A percentile compares a stretch with the other conserved stretches of the same genome.
Evolutionary conservation across 2,113 vertebrate genomes (phyloP).

Genomic region (Ctenodactylus gundi): DNA sequence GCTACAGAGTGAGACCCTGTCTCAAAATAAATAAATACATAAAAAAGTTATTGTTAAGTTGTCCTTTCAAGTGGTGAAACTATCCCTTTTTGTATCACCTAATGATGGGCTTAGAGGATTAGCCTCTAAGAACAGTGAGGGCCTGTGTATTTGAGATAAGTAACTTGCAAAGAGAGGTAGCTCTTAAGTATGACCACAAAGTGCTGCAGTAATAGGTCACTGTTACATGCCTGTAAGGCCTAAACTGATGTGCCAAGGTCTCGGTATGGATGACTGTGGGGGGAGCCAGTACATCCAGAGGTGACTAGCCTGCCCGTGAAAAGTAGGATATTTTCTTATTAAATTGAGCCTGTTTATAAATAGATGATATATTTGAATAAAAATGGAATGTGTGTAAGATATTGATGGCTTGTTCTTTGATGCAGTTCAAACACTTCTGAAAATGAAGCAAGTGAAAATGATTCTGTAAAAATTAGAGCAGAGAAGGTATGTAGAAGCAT

Average conservation of each 20-base stretch:
- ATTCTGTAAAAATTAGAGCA: not conserved
- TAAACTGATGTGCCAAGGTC: too few species aligned
- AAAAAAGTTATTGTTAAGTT: constrained; percentile 1
- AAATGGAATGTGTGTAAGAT: not conserved
- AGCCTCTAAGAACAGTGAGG: not conserved
- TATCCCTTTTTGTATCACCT: not conserved
- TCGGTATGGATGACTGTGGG: not conserved
- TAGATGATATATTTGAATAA: too few species aligned
- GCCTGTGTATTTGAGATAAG: accelerated
- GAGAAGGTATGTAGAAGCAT: constrained; percentile 57
- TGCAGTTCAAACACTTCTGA: constrained; percentile 34
- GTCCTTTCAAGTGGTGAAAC: not conserved
- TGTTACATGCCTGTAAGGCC: not conserved
- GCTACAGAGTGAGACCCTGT: too few species aligned
- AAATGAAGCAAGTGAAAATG: constrained; percentile 23
- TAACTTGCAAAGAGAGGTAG: not conserved
- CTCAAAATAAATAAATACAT: too few species aligned
- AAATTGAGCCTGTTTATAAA: not conserved
- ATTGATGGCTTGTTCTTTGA: constrained; percentile 41
- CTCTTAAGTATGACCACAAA: not conserved
- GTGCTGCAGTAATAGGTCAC: not conserved
- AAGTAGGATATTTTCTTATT: not conserved
- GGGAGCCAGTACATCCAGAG: not conserved
- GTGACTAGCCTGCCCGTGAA: not conserved
- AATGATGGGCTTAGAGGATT: not conserved